These are phyloP conservation scores for Pimpla rufipes DNA, from an alignment of 2,888 invertebrate species.

Conservation along the genomic window DNA sequence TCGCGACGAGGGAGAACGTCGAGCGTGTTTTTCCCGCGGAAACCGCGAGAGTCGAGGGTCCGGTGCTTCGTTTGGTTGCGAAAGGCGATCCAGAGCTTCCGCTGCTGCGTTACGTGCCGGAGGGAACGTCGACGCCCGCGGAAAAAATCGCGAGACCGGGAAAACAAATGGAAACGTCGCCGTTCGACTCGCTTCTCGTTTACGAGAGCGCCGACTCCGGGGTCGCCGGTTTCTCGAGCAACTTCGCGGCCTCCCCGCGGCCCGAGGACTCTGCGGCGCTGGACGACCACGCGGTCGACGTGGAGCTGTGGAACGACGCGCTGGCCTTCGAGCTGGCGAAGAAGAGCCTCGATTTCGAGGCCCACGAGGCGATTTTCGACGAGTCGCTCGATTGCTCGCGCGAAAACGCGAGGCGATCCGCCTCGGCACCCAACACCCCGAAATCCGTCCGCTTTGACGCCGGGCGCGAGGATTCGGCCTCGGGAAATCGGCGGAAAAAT, in stretches of 20 bases:
- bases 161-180: background rate
- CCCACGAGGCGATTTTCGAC: slow-evolving; percentile 66
- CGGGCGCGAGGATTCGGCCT: background rate
- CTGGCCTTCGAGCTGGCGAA: slow-evolving; percentile 79
- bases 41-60: slow-evolving; percentile 68
- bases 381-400: slow-evolving; percentile 61
- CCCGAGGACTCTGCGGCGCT: background rate
- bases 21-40: slow-evolving; percentile 1
- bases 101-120: slow-evolving; percentile 77
- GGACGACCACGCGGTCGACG: slow-evolving; percentile 72
- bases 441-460: slow-evolving; percentile 36
- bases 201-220: slow-evolving; percentile 34
- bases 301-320: slow-evolving; percentile 80
- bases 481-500: slow-evolving; percentile 4
- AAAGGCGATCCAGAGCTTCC: slow-evolving; percentile 76
- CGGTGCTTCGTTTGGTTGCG: slow-evolving; percentile 76
- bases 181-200: slow-evolving; percentile 22
- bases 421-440: slow-evolving; percentile 36
- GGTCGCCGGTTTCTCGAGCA: slow-evolving; percentile 70
- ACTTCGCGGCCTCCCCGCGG: slow-evolving; percentile 66
- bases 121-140: slow-evolving; percentile 63
- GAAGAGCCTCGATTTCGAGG: slow-evolving; percentile 75
- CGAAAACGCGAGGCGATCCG: slow-evolving; percentile 67
- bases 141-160: too few relatives aligned
- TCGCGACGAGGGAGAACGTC: background rate